These are phyloP conservation scores for Drosophila eohydei DNA, from an alignment of 2,888 invertebrate genomes.

Conservation along the genomic window DNA sequence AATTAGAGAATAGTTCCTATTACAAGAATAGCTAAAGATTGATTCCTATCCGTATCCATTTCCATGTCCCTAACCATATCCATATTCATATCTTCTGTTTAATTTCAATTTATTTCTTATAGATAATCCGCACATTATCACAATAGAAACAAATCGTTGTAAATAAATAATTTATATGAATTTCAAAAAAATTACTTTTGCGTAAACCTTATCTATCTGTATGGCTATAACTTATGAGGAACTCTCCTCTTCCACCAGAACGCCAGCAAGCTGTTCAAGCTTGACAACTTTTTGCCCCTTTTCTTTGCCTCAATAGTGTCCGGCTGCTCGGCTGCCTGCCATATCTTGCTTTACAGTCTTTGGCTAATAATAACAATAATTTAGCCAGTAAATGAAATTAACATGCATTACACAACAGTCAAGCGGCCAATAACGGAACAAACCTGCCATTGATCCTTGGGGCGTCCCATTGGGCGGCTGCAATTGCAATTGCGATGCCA, in stretches of 20 bases:
- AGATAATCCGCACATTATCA: background rate
- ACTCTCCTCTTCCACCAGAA: background rate
- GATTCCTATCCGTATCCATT: background rate
- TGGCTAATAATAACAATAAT: constrained; percentile 76
- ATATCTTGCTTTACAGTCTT: constrained; percentile 11
- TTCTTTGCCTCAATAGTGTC: background rate
- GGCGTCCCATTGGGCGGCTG: constrained; percentile 74
- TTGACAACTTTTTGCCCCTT: constrained; percentile 17
- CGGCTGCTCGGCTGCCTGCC: background rate
- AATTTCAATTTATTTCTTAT: background rate
- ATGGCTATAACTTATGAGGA: background rate
- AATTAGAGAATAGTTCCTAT: no score
- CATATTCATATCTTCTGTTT: background rate
- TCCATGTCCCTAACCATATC: background rate
- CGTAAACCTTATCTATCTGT: background rate
- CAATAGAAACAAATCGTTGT: background rate
- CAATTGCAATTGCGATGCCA: constrained; percentile 36
- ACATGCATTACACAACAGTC: constrained; percentile 69
- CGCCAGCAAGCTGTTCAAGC: background rate
- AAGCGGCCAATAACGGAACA: constrained; percentile 70
- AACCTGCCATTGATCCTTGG: constrained; percentile 78
- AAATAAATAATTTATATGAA: background rate
- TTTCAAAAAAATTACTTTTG: background rate
- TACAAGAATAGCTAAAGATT: no score
- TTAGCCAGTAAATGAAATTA: constrained; percentile 75